phyloP scores from a whole-genome alignment of 2,113 vertebrate genomes.

The Zosterops lateralis region DNA sequence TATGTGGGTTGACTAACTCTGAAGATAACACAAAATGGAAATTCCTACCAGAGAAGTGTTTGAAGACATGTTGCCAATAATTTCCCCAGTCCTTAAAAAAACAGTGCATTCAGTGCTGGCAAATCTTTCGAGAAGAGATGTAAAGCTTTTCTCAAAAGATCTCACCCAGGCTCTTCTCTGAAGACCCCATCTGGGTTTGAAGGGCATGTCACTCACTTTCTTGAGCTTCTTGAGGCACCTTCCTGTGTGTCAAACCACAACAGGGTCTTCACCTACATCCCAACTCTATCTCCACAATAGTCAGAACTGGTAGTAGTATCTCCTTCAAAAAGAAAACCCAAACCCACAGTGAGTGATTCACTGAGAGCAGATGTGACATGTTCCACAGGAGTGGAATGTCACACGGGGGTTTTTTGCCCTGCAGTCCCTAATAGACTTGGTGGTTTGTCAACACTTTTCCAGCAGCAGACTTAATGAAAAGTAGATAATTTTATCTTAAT shows the following conservation, averaged over 20 bases:
- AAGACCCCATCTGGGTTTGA: neutral
- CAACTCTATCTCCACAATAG: neutral
- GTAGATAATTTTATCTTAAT: neutral
- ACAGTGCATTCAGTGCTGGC: neutral
- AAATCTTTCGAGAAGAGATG: neutral
- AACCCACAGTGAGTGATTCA: no score
- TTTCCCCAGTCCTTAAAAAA: neutral
- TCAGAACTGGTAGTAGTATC: neutral
- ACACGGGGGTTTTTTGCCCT: accelerated
- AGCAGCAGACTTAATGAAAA: neutral
- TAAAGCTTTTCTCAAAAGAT: neutral
- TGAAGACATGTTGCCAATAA: neutral
- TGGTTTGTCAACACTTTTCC: neutral
- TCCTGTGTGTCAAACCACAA: neutral
- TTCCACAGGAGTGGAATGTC: accelerated
- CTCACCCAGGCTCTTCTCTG: neutral
- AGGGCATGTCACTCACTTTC: neutral
- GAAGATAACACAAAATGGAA: neutral
- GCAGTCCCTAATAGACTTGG: neutral
- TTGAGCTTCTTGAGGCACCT: neutral
- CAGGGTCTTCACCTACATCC: neutral
- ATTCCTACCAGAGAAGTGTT: neutral
- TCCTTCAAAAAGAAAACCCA: neutral
- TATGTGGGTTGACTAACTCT: neutral
- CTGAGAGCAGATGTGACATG: neutral